Conservation (phyloP, 2,888 invertebrate genomes). For the Notodonta dromedarius region DNA sequence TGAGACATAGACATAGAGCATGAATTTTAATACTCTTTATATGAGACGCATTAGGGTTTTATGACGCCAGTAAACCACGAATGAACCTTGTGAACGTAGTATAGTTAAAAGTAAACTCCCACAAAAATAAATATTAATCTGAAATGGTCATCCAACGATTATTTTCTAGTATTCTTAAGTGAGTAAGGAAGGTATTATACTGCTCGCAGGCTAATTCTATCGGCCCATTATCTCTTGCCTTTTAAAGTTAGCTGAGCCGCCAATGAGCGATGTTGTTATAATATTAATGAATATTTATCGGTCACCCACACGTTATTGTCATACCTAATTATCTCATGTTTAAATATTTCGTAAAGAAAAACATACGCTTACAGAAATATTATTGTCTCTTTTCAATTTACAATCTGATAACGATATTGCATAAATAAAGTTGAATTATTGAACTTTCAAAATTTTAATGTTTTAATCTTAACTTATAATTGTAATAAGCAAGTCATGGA, state of each 20-base stretch:
- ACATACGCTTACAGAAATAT: slow-evolving; percentile 16
- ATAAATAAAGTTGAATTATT: no score
- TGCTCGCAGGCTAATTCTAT: slow-evolving; percentile 7
- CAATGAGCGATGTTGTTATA: slow-evolving; percentile 20
- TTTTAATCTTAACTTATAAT: no score
- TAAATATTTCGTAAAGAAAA: slow-evolving; percentile 22
- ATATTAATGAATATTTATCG: slow-evolving; percentile 33
- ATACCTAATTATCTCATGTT: slow-evolving; percentile 9
- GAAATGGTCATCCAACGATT: no score
- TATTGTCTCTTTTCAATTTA: slow-evolving; percentile 28
- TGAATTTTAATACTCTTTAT: no score
- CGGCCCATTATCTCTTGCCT: slow-evolving; percentile 25
- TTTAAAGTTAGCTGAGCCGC: slow-evolving; percentile 19
- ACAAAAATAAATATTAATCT: no score
- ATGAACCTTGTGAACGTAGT: no score
- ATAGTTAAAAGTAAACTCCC: no score
- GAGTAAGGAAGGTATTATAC: background rate
- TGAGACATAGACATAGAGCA: no score
- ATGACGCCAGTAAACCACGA: no score
- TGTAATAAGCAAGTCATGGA: no score
- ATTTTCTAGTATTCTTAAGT: background rate
- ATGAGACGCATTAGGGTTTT: no score
- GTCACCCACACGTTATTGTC: slow-evolving; percentile 30
- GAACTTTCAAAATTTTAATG: no score
- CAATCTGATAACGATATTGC: slow-evolving; percentile 22